Conservation (phyloP, 2,113 vertebrate species). For the Mola mola region DNA sequence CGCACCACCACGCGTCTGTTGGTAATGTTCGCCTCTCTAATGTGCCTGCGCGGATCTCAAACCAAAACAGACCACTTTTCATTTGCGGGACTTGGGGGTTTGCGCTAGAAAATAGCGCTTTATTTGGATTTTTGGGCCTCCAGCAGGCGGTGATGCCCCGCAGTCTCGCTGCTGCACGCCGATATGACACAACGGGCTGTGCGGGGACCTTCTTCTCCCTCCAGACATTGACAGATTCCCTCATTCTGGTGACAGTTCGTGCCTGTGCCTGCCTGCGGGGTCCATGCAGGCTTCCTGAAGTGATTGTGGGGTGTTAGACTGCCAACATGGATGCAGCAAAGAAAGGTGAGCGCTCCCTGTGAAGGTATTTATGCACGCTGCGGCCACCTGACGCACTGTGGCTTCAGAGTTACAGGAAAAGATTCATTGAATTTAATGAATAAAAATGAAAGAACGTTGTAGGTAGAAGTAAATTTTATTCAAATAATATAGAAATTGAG, state of each 20-base stretch:
- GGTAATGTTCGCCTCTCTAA: slow-evolving; percentile 20
- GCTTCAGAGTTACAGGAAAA: too few species aligned
- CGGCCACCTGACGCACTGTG: too few species aligned
- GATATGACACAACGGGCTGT: slow-evolving; percentile 39
- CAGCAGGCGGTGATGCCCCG: slow-evolving; percentile 32
- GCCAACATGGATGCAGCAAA: slow-evolving; percentile 68
- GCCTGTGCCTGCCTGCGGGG: slow-evolving; percentile 45
- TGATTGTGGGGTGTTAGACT: slow-evolving; percentile 50
- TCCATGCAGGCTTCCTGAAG: slow-evolving; percentile 58
- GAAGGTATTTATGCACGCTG: too few species aligned
- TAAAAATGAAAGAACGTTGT: too few species aligned
- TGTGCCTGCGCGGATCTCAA: too few species aligned
- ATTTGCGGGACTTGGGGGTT: not conserved
- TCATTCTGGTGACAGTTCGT: slow-evolving; percentile 2
- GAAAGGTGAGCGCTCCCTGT: slow-evolving; percentile 63
- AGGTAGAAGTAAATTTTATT: too few species aligned
- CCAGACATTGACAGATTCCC: not conserved
- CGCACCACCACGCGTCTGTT: slow-evolving; percentile 23
- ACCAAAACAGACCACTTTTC: slow-evolving; percentile 10
- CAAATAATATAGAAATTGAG: too few species aligned
- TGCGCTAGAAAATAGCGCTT: slow-evolving; percentile 6
- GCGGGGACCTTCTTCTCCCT: not conserved
- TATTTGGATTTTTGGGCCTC: slow-evolving; percentile 33
- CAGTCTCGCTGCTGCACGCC: slow-evolving; percentile 28
- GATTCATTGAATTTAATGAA: too few species aligned